Evolutionary conservation across 2,888 invertebrate species (phyloP).

Genomic region (Neoaliturus tenellus): DNA sequence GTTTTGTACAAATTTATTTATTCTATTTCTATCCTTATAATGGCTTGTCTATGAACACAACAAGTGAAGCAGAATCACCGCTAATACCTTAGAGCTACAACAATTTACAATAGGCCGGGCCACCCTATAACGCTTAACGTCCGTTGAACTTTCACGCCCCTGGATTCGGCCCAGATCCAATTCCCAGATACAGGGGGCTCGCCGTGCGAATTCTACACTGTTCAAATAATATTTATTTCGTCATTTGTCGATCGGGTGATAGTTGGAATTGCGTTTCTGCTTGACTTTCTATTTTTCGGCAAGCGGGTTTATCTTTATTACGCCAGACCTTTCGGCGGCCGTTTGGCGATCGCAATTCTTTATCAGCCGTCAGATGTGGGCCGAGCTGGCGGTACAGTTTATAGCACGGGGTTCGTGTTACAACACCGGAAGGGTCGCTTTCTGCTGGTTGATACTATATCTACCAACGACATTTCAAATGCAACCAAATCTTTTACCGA

Average conservation of each 20-base stretch:
- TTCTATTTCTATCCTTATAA: no score
- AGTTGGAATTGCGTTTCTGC: conserved; percentile 8
- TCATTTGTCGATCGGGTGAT: conserved; percentile 35
- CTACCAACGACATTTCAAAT: no score
- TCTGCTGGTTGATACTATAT: no score
- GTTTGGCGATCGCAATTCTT: background rate
- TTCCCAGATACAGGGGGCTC: background rate
- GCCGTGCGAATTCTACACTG: background rate
- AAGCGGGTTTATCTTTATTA: conserved; percentile 4
- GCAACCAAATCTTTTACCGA: no score
- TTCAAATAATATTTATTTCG: conserved; percentile 41
- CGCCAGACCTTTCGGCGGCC: background rate
- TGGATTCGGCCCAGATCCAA: background rate
- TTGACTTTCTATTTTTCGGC: conserved; percentile 40
- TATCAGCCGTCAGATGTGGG: background rate
- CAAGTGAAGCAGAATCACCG: no score
- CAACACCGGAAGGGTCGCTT: no score
- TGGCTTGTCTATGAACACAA: no score
- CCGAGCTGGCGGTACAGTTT: background rate
- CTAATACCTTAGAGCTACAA: no score
- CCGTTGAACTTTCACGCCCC: background rate
- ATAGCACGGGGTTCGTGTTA: no score
- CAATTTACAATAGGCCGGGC: no score
- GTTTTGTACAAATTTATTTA: no score
- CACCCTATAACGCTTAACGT: background rate